Conservation (phyloP, 2,888 invertebrate genomes). For the Machimus atricapillus region DNA sequence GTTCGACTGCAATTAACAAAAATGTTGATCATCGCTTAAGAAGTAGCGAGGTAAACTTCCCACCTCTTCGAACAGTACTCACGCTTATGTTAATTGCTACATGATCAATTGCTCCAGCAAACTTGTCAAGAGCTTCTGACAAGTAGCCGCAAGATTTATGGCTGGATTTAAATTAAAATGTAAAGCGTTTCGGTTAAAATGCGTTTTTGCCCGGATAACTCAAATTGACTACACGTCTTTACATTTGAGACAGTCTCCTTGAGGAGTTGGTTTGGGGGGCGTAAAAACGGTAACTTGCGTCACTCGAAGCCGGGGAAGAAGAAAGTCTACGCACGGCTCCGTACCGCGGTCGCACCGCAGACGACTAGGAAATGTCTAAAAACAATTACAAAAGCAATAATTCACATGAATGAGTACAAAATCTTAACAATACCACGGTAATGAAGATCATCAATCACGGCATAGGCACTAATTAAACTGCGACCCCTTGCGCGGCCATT, state of each 20-base stretch:
- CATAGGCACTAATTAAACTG: constrained; percentile 45
- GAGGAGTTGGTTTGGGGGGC: not conserved
- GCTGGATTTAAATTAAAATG: constrained; percentile 29
- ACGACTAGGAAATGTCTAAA: constrained; percentile 33
- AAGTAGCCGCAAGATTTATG: constrained; percentile 33
- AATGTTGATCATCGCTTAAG: not conserved
- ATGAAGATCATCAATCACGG: constrained; percentile 45
- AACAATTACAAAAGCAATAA: constrained; percentile 40
- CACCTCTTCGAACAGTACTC: constrained; percentile 15
- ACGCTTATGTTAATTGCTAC: constrained; percentile 34
- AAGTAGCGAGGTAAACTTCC: constrained; percentile 10
- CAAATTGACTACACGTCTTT: not conserved
- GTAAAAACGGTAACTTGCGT: constrained; percentile 18
- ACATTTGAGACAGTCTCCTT: not conserved
- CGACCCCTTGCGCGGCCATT: constrained; percentile 32
- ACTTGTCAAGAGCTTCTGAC: constrained; percentile 35
- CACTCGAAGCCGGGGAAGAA: not conserved
- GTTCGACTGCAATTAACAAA: not conserved
- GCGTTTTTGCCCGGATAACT: not conserved
- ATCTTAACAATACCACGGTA: constrained; percentile 41
- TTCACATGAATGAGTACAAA: constrained; percentile 43
- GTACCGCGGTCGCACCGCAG: not conserved
- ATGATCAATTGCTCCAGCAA: constrained; percentile 29
- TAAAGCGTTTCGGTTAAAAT: constrained; percentile 14
- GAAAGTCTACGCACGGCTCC: not conserved